Conservation (phyloP, 2,113 vertebrate species). For the Cygnus atratus region DNA sequence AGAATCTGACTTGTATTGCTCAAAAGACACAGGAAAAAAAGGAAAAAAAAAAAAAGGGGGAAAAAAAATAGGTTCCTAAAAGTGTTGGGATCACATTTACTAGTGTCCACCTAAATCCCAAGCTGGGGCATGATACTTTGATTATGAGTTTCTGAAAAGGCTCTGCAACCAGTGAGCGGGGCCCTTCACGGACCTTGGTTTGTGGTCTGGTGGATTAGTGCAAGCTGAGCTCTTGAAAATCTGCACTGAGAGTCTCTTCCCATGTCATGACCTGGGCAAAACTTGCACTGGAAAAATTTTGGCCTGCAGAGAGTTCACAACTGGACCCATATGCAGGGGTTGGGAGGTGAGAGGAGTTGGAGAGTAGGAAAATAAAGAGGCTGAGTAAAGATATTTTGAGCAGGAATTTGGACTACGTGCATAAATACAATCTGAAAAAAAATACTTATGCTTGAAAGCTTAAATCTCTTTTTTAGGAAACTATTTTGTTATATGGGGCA, state of each 20-base stretch:
- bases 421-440: background rate
- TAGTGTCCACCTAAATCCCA: background rate
- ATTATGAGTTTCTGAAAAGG: background rate
- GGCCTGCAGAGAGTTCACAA: background rate
- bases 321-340: background rate
- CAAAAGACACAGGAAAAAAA: background rate
- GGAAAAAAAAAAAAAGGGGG: background rate
- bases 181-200: background rate
- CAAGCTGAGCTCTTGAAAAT: background rate
- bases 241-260: background rate
- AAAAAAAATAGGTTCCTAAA: background rate
- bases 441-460: background rate
- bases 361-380: constrained; percentile 7
- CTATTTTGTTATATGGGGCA: background rate
- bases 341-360: constrained; percentile 3
- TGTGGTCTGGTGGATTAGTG: background rate
- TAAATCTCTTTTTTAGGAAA: constrained; percentile 16
- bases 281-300: background rate
- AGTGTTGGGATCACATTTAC: background rate
- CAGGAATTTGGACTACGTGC: background rate
- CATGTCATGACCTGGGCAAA: background rate
- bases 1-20: background rate
- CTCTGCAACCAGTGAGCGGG: background rate
- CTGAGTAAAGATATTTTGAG: background rate
- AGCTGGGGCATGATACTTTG: background rate